Base-by-base conservation (phyloP, 2,113 vertebrate genomes). In the Nannospalax galili region DNA sequence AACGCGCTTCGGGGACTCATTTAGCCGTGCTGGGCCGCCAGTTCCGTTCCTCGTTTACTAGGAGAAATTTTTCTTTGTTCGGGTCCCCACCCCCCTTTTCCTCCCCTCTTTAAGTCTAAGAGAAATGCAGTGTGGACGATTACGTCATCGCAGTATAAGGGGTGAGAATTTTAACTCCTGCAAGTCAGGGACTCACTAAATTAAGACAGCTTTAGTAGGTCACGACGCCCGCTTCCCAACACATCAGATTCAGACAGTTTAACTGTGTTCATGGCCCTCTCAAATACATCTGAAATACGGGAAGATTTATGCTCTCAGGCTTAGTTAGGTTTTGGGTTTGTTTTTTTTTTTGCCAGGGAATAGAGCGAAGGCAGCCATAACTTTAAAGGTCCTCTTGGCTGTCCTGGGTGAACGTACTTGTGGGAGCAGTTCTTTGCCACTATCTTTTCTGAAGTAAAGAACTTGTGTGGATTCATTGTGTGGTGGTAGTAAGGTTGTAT, bases 101-200 rank as follows among this genome's bases (percentile, higher is more conserved):
- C 24, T 74, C 62, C 73, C 69, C 85, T 92, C 91, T 94, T 88
- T 84, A 95, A 96, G 93, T 95, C 79, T 72, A 3, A 42, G 92
- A 91, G 95, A 95, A 94, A 97, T 93, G 96, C 89, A 77, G 94
- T 73, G 97, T 95, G 87, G 89, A 94, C 87, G 95, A 95, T 98
- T 92, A 98, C 97, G 97, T 98, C 97, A 98, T 96, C 93, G 75
- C 91, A 89, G 0, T 92, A 30, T 24, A 91, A 95, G 96, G 96
- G 91, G 91, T 62, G 96, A 92, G 95, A 89, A 92, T 82, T 92
- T 97, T 97, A 97, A 97, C 97, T 97, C 96, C 67, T 92, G 40
- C 90, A 90, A 95, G 95, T 87, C 95, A 28, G 91, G 88, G 74
- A 30, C 90, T 86, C 84, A 37, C 26, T 74, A 65, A 24, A 37